Evolutionary conservation across 2,113 vertebrate species (phyloP), one percentile per base, ranked within the genome.

Genomic region (Ovis aries): DNA sequence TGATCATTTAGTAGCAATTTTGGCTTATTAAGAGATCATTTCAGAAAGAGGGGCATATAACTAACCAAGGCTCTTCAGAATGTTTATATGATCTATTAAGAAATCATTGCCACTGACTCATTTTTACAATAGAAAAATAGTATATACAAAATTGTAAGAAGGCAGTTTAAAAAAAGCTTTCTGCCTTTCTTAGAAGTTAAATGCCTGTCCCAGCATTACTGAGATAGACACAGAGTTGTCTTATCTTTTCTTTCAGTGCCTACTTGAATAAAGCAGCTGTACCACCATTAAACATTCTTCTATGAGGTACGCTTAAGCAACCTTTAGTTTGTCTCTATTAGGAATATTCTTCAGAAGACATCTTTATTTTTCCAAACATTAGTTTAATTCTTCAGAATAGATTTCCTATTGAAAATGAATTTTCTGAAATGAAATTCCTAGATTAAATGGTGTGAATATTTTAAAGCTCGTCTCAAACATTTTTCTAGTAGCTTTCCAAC

Each of bases 391-490:
- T 80, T 92, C 82, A 59, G 52, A 95, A 95, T 55, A 89, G 62
- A 71, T 83, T 92, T 94, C 71, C 62, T 80, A 17, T 50, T 80
- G 27, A 80, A 48, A 80, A 80, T 80, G 15, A 80, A 31, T 80
- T 31, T 80, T 50, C 77, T 77, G 60, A 97, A 97, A 97, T 97
- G 77, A 97, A 97, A 97, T 95, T 91, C 92, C 92, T 96, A 80
- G 33, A 97, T 96, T 89, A 95, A 97, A 53, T 77, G 33, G 21
- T 78, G 94, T 97, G 86, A 97, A 40, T 97, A 97, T 98, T 97
- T 97, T 94, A 96, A 95, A 95, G 7, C 89, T 93, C 45, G 36
- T 95, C 7, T 87, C 36, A 91, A 96, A 90, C 81, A 45, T 62
- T 88, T 97, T 97, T 96, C 92, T 95, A 90, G 67, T 67, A 83